Evolutionary conservation across 2,888 invertebrate species (phyloP).

Genomic region (Plutella xylostella): DNA sequence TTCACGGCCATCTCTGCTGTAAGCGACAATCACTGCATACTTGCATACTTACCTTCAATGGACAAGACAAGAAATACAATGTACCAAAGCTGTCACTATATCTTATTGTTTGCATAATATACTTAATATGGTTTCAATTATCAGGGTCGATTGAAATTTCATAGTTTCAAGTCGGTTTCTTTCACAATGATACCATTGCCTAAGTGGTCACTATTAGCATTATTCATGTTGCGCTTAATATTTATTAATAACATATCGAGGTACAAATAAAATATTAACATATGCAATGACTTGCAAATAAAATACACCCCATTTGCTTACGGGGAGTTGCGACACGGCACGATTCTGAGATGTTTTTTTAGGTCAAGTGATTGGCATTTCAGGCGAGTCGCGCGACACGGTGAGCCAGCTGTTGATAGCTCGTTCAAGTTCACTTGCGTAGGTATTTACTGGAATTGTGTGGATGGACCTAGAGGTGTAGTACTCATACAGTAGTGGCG

Average conservation of each 20-base stretch:
- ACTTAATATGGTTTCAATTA: too few species aligned
- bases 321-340: conserved; percentile 35
- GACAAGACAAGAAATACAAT: too few species aligned
- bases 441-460: too few species aligned
- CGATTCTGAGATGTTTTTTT: conserved; percentile 48
- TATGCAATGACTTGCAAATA: conserved; percentile 26
- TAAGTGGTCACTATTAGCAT: not conserved
- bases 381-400: conserved; percentile 45
- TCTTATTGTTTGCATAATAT: too few species aligned
- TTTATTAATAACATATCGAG: not conserved
- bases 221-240: not conserved
- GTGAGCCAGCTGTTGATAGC: conserved; percentile 28
- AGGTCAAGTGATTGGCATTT: conserved; percentile 56
- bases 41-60: too few species aligned
- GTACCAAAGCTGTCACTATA: too few species aligned
- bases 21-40: too few species aligned
- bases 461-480: not conserved
- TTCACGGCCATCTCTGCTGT: conserved; percentile 1
- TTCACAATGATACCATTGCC: not conserved
- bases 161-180: not conserved
- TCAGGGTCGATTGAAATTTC: too few species aligned
- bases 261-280: conserved; percentile 10
- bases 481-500: conserved; percentile 18
- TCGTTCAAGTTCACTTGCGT: conserved; percentile 36
- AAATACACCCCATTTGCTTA: conserved; percentile 31